A percentile compares a stretch with the other conserved stretches of the same genome.
Conservation (phyloP, 2,113 vertebrate species). For the Silurus asotus region DNA sequence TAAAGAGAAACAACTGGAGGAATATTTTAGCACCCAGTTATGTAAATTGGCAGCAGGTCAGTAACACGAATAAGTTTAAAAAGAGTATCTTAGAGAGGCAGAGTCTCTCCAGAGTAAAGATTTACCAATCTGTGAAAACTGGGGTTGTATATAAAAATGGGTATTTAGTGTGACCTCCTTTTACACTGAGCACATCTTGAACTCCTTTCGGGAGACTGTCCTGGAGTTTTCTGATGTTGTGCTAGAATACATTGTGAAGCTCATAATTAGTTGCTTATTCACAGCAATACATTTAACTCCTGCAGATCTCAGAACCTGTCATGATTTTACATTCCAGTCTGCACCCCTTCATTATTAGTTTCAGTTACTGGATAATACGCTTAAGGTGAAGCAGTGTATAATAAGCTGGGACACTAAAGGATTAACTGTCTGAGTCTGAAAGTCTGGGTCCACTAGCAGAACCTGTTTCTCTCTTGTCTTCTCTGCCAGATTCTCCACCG, state of each 20-base stretch:
- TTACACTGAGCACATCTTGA: too few relatives aligned
- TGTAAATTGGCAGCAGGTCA: too few relatives aligned
- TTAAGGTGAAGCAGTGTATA: background rate
- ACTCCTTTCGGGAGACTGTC: too few relatives aligned
- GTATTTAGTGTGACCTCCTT: too few relatives aligned
- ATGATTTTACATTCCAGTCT: background rate
- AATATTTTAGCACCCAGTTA: too few relatives aligned
- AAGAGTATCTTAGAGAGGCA: too few relatives aligned
- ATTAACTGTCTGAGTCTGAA: background rate
- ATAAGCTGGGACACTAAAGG: background rate
- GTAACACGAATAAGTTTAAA: too few relatives aligned
- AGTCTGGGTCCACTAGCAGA: background rate
- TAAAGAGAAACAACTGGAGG: too few relatives aligned
- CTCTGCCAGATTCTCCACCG: background rate
- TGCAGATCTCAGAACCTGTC: background rate
- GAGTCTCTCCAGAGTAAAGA: too few relatives aligned
- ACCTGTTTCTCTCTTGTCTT: background rate
- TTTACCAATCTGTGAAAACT: too few relatives aligned
- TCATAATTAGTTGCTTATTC: background rate
- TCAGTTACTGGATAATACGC: background rate
- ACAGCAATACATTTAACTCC: background rate
- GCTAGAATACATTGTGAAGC: background rate
- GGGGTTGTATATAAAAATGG: too few relatives aligned
- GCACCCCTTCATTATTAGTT: background rate
- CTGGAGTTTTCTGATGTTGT: background rate